These are phyloP conservation scores for Drosophila quinaria DNA, from an alignment of 2,888 invertebrate species.

Conservation along the genomic window DNA sequence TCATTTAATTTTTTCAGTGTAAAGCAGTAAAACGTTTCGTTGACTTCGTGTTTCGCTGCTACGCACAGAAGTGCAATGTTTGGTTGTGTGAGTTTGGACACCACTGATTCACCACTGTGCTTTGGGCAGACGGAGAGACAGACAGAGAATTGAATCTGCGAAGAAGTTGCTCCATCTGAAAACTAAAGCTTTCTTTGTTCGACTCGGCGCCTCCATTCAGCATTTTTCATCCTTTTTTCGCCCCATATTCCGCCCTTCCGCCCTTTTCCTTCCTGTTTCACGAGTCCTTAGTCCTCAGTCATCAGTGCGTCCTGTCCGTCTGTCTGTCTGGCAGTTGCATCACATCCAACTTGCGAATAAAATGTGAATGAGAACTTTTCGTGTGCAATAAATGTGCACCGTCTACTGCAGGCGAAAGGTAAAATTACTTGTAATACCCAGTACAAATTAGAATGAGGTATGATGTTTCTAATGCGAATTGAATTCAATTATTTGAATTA, in stretches of 20 bases:
- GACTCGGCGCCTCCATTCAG: constrained; percentile 9
- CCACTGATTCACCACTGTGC: too few relatives aligned
- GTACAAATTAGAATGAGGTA: background rate
- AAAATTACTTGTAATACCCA: constrained; percentile 1
- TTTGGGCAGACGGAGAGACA: background rate
- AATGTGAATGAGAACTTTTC: constrained; percentile 38
- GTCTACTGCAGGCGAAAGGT: constrained; percentile 8
- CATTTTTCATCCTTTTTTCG: background rate
- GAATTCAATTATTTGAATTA: background rate
- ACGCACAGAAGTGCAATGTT: too few relatives aligned
- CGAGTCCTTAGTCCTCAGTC: background rate
- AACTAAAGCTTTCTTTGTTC: constrained; percentile 1
- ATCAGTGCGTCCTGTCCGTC: constrained; percentile 4
- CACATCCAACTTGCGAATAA: constrained; percentile 12
- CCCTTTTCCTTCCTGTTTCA: background rate
- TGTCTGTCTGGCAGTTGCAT: constrained; percentile 1
- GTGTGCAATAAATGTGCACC: constrained; percentile 23
- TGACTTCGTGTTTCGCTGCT: too few relatives aligned
- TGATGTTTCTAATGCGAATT: background rate
- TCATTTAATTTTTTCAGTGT: too few relatives aligned
- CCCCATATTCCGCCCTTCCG: too few relatives aligned
- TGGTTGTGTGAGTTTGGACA: too few relatives aligned
- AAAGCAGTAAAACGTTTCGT: too few relatives aligned
- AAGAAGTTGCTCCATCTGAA: constrained; percentile 1
- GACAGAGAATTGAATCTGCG: background rate